Base-by-base conservation (phyloP, 2,113 vertebrate species). In the Callipepla squamata region DNA sequence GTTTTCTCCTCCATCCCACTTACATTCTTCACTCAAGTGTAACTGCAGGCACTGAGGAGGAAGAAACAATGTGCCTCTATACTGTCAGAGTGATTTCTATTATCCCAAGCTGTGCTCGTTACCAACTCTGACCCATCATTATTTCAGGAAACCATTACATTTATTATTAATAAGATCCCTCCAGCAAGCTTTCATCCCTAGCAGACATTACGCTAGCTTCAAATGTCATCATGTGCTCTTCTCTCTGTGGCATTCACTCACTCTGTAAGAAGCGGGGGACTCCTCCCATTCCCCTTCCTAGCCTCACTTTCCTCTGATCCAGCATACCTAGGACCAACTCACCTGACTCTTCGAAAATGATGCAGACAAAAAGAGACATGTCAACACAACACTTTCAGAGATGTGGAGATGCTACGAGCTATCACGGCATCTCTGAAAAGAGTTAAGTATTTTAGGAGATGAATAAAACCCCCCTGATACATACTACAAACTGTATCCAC, bases 121-220 rank as follows among this genome's bases (percentile, higher is more conserved):
- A 75, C 69, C 85, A 59, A 0, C 51, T 14, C 26, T 67, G 48
- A 79, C 45, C 67, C 47, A 30, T 81, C 78, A 81, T 92, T 94
- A 91, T 94, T 92, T 89, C 87, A 93, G 81, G 77, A 91, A 91
- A 58, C 63, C n/a, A 57, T 90, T 65, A 21, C 59, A 91, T 93
- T 63, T 40, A 94, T 96, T 81, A 95, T 96, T 94, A 81, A 94
- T 53, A 89, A 89, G 58, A 90, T 25, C 76, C 81, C 47, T 95
- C 78, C 66, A 95, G 96, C 78, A 77, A 78, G 82, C 76, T 94
- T 68, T 68, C 44, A 42, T 67, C 25, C 42, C 47, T 91, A 70
- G 59, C 20, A 87, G 87, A 79, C 91, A 73, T 94, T 50, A 77
- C 79, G 80, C 69, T 74, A 28, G 18, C 92, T 94, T 92, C 73